phyloP scores from a whole-genome alignment of 2,888 invertebrate species.

The Leptopilina syphax region DNA sequence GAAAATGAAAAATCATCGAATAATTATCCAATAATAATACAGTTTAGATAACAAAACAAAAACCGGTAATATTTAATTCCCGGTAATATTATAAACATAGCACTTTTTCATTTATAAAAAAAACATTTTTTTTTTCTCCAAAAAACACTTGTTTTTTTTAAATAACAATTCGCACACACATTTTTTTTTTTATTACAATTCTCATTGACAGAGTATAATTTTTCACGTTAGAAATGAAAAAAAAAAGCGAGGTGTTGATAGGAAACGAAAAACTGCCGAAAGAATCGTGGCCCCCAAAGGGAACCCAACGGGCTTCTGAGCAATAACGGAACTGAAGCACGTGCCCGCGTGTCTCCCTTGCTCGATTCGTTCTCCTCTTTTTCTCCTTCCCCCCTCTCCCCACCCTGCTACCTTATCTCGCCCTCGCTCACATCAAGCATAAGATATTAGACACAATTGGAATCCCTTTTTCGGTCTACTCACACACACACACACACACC shows the following conservation, averaged over 20 bases:
- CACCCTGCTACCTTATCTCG: constrained; percentile 42
- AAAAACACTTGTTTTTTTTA: not conserved
- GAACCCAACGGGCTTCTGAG: constrained; percentile 37
- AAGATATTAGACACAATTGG: constrained; percentile 44
- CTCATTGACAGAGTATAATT: too few relatives aligned
- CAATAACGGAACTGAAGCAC: constrained; percentile 42
- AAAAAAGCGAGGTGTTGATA: not conserved
- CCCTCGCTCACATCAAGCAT: constrained; percentile 44
- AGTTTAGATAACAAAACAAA: too few relatives aligned
- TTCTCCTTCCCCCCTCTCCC: constrained; percentile 27
- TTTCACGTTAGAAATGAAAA: too few relatives aligned
- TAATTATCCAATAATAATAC: too few relatives aligned
- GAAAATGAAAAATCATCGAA: not conserved
- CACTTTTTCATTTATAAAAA: too few relatives aligned
- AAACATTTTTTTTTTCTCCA: not conserved
- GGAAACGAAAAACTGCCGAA: constrained; percentile 34
- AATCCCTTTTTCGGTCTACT: constrained; percentile 58
- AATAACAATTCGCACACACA: not conserved
- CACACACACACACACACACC: constrained; percentile 50
- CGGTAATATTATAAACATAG: too few relatives aligned
- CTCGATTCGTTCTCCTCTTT: constrained; percentile 30
- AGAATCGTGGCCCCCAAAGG: constrained; percentile 35
- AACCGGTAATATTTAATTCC: too few relatives aligned
- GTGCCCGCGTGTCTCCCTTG: constrained; percentile 36
- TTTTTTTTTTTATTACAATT: not conserved